Evolutionary conservation across 2,797 vertebrate genomes (phyloP), one percentile per base, ranked within the genome.

Genomic region (Heteromormyrus szaboi): DNA sequence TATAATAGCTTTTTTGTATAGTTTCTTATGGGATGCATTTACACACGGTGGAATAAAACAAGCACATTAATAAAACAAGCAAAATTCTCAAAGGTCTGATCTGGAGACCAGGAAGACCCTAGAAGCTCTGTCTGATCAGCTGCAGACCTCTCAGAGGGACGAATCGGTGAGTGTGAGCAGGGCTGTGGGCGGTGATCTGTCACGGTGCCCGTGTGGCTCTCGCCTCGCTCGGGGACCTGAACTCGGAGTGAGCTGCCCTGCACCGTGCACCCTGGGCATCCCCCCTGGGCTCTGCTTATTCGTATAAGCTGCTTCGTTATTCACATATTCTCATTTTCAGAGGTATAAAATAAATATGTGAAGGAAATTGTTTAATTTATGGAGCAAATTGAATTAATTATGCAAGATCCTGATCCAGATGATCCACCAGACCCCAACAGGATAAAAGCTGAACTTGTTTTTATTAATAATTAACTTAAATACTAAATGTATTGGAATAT

Each of bases 101-200:
- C 96, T 97, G 72, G 97, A 98, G 93, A 97, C 96, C 89, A 97
- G 95, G 91, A 96, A 92, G 90, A 95, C 95, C 81, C 94, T 99
- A 93, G 96, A 97, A 92, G 96, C 94, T 90, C 93, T 99, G 90
- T 94, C 95, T 29, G 96, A 94, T 68, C 96, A 96, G 89, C 87
- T 98, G 90, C 91, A 93, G 6, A 91, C 96, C 89, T 94, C 95
- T 19, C 96, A 96, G 91, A 96, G 92, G 89, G 96, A 96, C 91
- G 96, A 97, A 91, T 93, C 92, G 29, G 98, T 99, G 91, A 97
- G 98, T 96, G 86, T 29, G 29, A 51, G 17, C 19, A 11, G 29
- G 54, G 7, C 3, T 25, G 50, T 25, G 79, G 14, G 44, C 1
- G 84, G 11, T 4, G 62, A 33, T 33, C 62, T 12, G 25, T 68